Evolutionary conservation across 2,113 vertebrate species (phyloP), one percentile per base, ranked within the genome.

Genomic region (Ceyx cyanopectus): DNA sequence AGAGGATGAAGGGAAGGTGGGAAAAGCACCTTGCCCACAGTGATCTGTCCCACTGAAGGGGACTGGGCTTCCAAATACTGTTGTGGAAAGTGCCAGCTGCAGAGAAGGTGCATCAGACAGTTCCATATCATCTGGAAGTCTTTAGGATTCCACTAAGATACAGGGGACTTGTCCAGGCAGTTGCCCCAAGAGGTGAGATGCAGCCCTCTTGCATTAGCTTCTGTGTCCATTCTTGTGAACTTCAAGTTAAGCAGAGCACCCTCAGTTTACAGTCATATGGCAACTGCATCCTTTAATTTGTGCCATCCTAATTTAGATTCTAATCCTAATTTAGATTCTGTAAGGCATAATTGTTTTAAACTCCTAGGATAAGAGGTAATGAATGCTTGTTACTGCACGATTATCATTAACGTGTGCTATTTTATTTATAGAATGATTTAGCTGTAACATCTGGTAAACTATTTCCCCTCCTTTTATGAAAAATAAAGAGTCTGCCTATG

Each of bases 101-200:
- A 45, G 37, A 51, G 80, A 54, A 70, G 30, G 5, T 40, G 15
- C 17, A 53, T 27, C 32, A 56, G 17, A 12, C 58, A 43, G 9
- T 58, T 76, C 7, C 0, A 0, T 16, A 18, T n/a, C 32, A 37
- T 29, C 26, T 11, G 50, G 30, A 5, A 53, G n/a, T 2, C 32
- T 60, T 43, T 32, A 85, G 46, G 20, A 23, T 30, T 74, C 14
- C 20, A 66, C 34, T 81, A 22, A 68, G 27, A 11, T 37, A 22
- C 2, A 67, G 17, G 14, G 20, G 32, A n/a, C 23, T 20, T 7
- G 0, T 6, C 29, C 1, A 2, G 12, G 22, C 1, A 2, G 27
- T 19, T 27, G 19, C 23, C 30, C 20, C 30, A 41, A n/a, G 4
- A 48, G 46, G 29, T 3, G 5, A 80, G 23, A 61, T 24, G 62